Conservation (phyloP, 2,797 vertebrate species). For the Crenuchus spilurus region DNA sequence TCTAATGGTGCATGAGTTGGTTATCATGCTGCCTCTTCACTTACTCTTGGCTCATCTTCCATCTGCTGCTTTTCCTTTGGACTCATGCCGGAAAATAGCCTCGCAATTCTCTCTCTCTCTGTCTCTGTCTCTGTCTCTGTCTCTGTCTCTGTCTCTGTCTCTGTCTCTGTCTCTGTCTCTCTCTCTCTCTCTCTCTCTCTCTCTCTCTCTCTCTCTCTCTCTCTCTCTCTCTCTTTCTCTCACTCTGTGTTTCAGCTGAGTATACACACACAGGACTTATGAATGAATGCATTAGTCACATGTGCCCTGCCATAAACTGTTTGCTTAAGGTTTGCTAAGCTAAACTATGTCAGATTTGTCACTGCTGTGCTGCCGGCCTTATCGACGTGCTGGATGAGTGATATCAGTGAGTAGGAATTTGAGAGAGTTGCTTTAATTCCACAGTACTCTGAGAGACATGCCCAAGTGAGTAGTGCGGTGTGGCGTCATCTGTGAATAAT, state of each 20-base stretch:
- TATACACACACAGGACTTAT: not conserved
- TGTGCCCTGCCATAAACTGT: not conserved
- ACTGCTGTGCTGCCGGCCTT: not conserved
- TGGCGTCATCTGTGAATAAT: conserved; percentile 57
- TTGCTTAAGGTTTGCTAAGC: not conserved
- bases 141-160: not conserved
- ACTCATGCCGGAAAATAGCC: not conserved
- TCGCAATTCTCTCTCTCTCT: not conserved
- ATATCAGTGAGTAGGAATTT: conserved; percentile 48
- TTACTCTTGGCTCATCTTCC: conserved; percentile 17
- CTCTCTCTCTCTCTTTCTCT: not conserved
- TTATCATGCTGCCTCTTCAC: conserved; percentile 35
- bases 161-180: not conserved
- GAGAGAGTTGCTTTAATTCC: conserved; percentile 12
- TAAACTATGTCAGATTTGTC: conserved; percentile 11
- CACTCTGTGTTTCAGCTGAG: not conserved
- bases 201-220: not conserved
- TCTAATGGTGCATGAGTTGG: conserved; percentile 22
- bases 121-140: not conserved
- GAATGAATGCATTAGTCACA: not conserved
- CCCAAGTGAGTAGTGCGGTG: conserved; percentile 26
- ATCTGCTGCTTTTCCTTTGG: conserved; percentile 18
- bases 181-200: not conserved
- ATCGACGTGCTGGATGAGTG: conserved; percentile 31
- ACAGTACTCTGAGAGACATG: conserved; percentile 9